Conservation (phyloP, 2,113 vertebrate genomes). For the Delphinapterus leucas region DNA sequence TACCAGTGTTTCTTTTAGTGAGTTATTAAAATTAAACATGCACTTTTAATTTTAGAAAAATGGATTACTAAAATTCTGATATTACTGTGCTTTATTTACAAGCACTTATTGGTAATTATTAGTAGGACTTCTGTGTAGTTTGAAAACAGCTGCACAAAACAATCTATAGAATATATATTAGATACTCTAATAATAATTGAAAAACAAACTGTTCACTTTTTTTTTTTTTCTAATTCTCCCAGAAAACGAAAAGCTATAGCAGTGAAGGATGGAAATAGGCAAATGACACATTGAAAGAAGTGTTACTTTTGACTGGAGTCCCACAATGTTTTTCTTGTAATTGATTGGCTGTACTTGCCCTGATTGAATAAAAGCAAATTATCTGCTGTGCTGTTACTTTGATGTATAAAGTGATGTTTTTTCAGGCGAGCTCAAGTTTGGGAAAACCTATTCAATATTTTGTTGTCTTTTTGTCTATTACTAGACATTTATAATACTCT, state of each 20-base stretch:
- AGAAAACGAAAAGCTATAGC: not conserved
- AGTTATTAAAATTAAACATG: constrained; percentile 19
- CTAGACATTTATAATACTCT: not conserved
- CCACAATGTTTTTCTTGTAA: not conserved
- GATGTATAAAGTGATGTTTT: not conserved
- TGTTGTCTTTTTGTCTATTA: not conserved
- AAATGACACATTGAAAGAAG: not conserved
- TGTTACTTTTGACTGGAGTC: not conserved
- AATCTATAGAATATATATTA: not conserved
- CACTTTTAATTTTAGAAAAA: constrained; percentile 11
- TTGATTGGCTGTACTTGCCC: not conserved
- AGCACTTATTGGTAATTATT: constrained; percentile 13
- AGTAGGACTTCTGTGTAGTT: not conserved
- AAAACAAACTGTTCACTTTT: not conserved
- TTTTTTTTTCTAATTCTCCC: not conserved
- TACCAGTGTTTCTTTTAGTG: not conserved
- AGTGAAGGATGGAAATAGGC: not conserved
- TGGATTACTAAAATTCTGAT: not conserved
- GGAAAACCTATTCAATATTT: not conserved
- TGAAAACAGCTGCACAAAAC: not conserved
- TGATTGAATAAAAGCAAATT: not conserved
- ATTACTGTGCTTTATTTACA: constrained; percentile 28
- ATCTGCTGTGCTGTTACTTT: not conserved
- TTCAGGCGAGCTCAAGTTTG: not conserved
- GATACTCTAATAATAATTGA: not conserved